Evolutionary conservation across 2,113 vertebrate genomes (phyloP).

Genomic region (Lathamus discolor): DNA sequence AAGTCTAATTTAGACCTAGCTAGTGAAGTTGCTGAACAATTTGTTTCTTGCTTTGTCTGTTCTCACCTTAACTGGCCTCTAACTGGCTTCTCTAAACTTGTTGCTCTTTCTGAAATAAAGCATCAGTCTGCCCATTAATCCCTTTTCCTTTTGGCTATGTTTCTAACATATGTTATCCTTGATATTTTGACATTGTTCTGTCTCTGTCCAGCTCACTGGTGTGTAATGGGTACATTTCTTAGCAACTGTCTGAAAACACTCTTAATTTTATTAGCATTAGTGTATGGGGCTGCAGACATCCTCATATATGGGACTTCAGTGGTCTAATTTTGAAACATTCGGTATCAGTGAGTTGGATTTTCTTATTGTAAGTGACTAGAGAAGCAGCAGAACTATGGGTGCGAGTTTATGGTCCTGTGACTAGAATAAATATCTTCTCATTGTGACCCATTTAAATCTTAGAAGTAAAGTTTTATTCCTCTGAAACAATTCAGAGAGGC

Average conservation of each 20-base stretch:
- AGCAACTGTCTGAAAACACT: not conserved
- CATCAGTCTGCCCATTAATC: not conserved
- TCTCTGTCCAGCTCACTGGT: not conserved
- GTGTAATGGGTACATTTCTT: not conserved
- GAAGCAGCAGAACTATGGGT: slow-evolving; percentile 24
- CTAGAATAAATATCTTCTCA: slow-evolving; percentile 42
- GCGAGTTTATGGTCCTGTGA: slow-evolving; percentile 31
- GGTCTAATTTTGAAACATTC: not conserved
- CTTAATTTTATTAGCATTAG: not conserved
- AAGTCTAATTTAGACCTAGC: not conserved
- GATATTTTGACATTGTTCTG: not conserved
- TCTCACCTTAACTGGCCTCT: not conserved
- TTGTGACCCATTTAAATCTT: not conserved
- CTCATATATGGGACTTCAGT: not conserved
- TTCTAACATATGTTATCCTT: not conserved
- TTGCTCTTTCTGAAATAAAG: not conserved
- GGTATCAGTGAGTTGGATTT: slow-evolving; percentile 26
- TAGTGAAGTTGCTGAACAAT: not conserved
- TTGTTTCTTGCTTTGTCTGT: not conserved
- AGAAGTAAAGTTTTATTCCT: slow-evolving; percentile 25
- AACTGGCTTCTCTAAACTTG: not conserved
- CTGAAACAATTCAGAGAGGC: slow-evolving; percentile 46
- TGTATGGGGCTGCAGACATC: not conserved
- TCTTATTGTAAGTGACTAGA: not conserved
- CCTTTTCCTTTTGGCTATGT: not conserved